Base-by-base conservation (phyloP, 1,140 invertebrate genomes). In the Brachionus angularis region DNA sequence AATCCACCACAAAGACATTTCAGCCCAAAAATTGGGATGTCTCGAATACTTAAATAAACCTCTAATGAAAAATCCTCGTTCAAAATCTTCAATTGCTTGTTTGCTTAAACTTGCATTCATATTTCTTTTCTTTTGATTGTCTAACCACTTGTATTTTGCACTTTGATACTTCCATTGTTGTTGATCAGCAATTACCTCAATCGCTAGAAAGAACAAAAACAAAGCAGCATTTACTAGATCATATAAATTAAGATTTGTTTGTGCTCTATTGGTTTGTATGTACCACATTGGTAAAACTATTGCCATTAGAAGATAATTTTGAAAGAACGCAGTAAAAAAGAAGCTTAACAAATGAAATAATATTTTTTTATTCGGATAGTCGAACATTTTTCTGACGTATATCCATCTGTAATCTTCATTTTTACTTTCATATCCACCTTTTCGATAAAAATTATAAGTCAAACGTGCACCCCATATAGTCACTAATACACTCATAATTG, bases 1-100 rank as follows among this genome's bases (percentile, higher is more conserved):
- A 44, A 36, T 8, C 67, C 67, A 70, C 67, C 67, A 70, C 3
- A 70, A 39, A 12, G 36, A 36, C 18, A 47, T 42, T n/a, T 70
- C 67, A n/a, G 47, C 46, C 23, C 36, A 70, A 27, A 52, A 70
- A 53, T 70, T 70, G 18, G 67, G 67, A 52, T 70, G 67, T 33
- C 67, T 36, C 7, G 67, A 70, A 42, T 70, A 70, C 36, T 52
- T 70, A 53, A 70, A 70, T 16, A 70, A 25, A 21, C 67, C 67
- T 50, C 29, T 50, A 5, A 50, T 39, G n/a, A 70, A 27, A 53
- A 70, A 70, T 12, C 67, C 67, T 5, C 62, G 62, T 33, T 50
- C 23, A 36, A 47, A 67, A 21, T 49, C 62, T 16, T 67, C 42
- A 4, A 50, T 50, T 33, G 46, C 62, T n/a, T 16, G 21, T 23